Conservation (phyloP, 2,888 invertebrate genomes). For the Nephrotoma guestfalica region DNA sequence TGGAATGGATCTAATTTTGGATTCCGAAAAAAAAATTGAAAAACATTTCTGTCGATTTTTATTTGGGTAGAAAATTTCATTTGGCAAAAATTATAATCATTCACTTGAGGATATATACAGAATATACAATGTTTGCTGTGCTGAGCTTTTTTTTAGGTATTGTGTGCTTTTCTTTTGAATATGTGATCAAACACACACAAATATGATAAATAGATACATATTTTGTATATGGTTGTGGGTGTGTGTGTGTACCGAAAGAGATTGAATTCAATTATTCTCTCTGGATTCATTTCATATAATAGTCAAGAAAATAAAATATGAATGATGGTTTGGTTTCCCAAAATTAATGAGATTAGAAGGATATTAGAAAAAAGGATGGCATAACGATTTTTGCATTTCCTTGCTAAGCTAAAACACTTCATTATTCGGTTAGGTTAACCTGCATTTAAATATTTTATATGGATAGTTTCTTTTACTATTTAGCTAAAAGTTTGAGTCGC, state of each 20-base stretch:
- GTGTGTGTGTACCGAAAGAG: background rate
- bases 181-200: background rate
- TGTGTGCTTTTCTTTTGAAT: background rate
- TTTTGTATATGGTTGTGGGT: background rate
- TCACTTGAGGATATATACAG: background rate
- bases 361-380: background rate
- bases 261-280: background rate
- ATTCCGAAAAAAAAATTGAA: background rate
- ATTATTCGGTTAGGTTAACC: too few relatives aligned
- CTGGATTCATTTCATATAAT: background rate
- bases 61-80: background rate
- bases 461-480: too few relatives aligned
- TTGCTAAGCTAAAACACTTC: too few relatives aligned
- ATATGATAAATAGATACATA: background rate
- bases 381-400: too few relatives aligned
- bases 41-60: background rate
- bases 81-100: background rate
- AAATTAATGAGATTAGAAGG: background rate
- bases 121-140: background rate
- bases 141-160: background rate
- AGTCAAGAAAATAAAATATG: background rate
- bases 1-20: background rate
- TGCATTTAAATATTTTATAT: too few relatives aligned
- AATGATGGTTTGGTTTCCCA: background rate
- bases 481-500: too few relatives aligned